Conservation (phyloP, 92 coral and sea anemone genomes). For the Porites rus region DNA sequence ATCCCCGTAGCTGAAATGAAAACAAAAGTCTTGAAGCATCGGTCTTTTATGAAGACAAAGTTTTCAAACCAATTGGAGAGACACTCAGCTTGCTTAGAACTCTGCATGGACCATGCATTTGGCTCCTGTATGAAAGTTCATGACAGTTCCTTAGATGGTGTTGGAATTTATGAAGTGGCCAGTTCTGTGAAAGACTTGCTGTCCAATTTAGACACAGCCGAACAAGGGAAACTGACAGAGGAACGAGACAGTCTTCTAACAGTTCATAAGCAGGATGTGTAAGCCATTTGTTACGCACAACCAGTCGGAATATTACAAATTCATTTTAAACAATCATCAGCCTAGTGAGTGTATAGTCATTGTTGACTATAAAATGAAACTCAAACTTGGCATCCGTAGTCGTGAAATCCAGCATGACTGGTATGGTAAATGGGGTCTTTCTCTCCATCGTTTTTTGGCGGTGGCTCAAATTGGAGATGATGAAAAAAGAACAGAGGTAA, state of each 20-base stretch:
- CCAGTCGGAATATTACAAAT: constrained; percentile 34
- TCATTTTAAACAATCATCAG: constrained; percentile 18
- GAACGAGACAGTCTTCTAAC: background rate
- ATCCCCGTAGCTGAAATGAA: background rate
- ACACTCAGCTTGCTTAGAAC: constrained; percentile 46
- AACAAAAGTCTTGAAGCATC: constrained; percentile 6
- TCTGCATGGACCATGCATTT: constrained; percentile 46
- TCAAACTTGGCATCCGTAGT: constrained; percentile 37
- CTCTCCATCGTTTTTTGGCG: constrained; percentile 39
- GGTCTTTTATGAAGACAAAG: constrained; percentile 22
- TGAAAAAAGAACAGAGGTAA: background rate
- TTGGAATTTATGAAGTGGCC: background rate
- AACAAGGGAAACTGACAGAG: background rate
- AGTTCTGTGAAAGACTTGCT: background rate
- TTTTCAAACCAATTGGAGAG: constrained; percentile 27
- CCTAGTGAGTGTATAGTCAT: constrained; percentile 40
- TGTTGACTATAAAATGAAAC: constrained; percentile 52
- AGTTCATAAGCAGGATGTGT: constrained; percentile 3
- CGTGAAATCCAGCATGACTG: constrained; percentile 55
- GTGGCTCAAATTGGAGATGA: constrained; percentile 33
- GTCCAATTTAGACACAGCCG: background rate
- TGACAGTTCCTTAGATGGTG: background rate
- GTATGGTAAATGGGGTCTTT: constrained; percentile 55
- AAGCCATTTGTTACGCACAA: constrained; percentile 32
- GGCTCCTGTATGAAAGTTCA: constrained; percentile 31